Evolutionary conservation across 53 echinoderm and acorn worm genomes (phyloP).

Genomic region (Patiria pectinifera): DNA sequence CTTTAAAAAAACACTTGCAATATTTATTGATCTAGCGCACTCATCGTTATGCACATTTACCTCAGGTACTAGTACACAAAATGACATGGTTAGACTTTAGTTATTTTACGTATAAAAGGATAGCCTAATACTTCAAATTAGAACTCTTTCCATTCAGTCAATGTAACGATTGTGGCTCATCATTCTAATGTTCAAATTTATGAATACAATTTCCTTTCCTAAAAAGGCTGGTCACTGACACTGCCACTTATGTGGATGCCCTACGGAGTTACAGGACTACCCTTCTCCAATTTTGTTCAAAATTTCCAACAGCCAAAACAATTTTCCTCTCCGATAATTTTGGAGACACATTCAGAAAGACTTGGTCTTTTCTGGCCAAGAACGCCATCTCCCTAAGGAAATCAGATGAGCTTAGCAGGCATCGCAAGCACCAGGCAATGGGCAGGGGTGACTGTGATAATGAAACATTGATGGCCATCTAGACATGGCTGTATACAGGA

Average conservation of each 20-base stretch:
- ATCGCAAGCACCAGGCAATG: neutral
- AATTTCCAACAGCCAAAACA: neutral
- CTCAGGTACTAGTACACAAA: no score
- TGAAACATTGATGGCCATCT: conserved; percentile 9
- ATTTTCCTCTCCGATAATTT: neutral
- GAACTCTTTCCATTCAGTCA: no score
- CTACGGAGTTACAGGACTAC: no score
- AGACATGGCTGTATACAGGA: neutral
- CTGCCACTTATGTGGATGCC: neutral
- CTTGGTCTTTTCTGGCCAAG: neutral
- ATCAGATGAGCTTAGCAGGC: conserved; percentile 1
- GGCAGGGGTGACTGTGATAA: neutral
- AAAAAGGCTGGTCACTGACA: neutral
- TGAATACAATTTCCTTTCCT: no score
- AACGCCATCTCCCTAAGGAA: conserved; percentile 4
- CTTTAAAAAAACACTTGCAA: neutral
- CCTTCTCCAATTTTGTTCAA: neutral
- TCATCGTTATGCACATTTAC: neutral
- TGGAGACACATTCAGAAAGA: neutral
- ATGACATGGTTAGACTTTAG: no score
- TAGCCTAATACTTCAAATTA: no score
- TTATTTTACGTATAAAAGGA: no score
- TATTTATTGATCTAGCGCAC: neutral
- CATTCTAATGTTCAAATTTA: no score
- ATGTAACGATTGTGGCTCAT: no score